These are phyloP conservation scores for Myiozetetes cayanensis DNA, from an alignment of 2,113 vertebrate species.

Conservation along the genomic window DNA sequence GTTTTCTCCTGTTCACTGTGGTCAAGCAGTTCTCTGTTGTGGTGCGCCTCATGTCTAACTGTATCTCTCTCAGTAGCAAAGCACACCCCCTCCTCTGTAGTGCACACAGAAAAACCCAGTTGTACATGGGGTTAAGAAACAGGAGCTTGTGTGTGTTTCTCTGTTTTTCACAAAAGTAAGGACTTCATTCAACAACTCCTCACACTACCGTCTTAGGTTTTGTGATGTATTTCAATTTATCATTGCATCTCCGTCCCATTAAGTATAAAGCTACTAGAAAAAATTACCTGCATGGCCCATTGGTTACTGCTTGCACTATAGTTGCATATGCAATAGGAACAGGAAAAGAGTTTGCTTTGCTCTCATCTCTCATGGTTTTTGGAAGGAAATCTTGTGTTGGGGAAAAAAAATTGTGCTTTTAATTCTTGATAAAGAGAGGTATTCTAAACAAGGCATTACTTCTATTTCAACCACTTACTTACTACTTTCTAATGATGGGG, in stretches of 20 bases:
- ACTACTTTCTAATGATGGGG: neutral
- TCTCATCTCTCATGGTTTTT: neutral
- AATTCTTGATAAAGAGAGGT: neutral
- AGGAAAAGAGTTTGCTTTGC: neutral
- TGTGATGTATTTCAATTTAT: neutral
- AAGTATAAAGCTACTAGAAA: neutral
- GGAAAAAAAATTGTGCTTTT: neutral
- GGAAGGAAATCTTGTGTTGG: neutral
- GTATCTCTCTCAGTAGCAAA: neutral
- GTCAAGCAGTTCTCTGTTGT: accelerated
- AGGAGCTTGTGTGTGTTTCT: neutral
- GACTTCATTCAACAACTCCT: neutral
- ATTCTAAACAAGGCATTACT: neutral
- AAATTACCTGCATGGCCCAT: neutral
- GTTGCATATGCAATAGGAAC: neutral
- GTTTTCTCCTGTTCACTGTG: neutral
- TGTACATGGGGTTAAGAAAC: neutral
- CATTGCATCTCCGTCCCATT: neutral
- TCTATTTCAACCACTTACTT: neutral
- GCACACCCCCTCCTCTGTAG: neutral
- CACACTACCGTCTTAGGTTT: neutral
- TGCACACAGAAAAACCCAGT: accelerated
- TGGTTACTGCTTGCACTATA: neutral
- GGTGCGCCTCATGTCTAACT: neutral
- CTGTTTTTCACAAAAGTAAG: neutral